Percentiles rank a stretch among this genome's conserved stretches.
These are phyloP conservation scores for Ibycter americanus DNA, from an alignment of 2,797 vertebrate species.

Conservation along the genomic window DNA sequence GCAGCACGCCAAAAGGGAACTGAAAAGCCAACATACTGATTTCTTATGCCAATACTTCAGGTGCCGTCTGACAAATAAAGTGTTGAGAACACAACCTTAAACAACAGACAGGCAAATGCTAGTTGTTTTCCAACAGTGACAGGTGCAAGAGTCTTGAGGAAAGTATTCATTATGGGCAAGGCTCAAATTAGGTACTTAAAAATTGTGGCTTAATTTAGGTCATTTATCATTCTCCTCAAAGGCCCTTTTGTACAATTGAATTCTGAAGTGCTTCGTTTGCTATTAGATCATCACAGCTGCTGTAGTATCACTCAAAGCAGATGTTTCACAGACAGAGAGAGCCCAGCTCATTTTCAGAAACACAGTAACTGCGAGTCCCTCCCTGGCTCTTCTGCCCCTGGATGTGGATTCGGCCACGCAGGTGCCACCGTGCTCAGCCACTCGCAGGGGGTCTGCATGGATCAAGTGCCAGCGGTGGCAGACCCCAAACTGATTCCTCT, in stretches of 20 bases:
- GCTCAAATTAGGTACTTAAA: slow-evolving; percentile 76
- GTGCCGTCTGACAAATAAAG: slow-evolving; percentile 19
- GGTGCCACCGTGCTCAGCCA: slow-evolving; percentile 26
- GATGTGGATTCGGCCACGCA: slow-evolving; percentile 37
- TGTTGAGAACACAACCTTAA: slow-evolving; percentile 40
- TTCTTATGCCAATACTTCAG: not conserved
- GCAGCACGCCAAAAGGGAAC: not conserved
- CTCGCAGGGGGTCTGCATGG: not conserved
- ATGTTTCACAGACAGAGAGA: slow-evolving; percentile 72
- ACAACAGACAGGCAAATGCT: slow-evolving; percentile 23
- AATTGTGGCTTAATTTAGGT: slow-evolving; percentile 77
- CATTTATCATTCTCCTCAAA: slow-evolving; percentile 80
- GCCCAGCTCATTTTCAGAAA: slow-evolving; percentile 60
- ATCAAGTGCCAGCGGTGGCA: slow-evolving; percentile 40
- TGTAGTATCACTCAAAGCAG: slow-evolving; percentile 75
- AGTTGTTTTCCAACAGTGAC: slow-evolving; percentile 66
- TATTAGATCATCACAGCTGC: slow-evolving; percentile 79
- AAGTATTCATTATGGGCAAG: slow-evolving; percentile 76
- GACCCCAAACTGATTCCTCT: not conserved
- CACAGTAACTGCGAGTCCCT: slow-evolving; percentile 23
- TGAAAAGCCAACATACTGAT: not conserved
- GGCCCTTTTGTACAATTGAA: slow-evolving; percentile 74
- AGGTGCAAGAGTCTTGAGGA: slow-evolving; percentile 78
- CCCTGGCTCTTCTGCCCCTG: slow-evolving; percentile 55
- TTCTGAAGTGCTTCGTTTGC: slow-evolving; percentile 74